A percentile compares a stretch with the other conserved stretches of the same genome.
Conservation (phyloP, 2,888 invertebrate species). For the Monochamus alternatus region DNA sequence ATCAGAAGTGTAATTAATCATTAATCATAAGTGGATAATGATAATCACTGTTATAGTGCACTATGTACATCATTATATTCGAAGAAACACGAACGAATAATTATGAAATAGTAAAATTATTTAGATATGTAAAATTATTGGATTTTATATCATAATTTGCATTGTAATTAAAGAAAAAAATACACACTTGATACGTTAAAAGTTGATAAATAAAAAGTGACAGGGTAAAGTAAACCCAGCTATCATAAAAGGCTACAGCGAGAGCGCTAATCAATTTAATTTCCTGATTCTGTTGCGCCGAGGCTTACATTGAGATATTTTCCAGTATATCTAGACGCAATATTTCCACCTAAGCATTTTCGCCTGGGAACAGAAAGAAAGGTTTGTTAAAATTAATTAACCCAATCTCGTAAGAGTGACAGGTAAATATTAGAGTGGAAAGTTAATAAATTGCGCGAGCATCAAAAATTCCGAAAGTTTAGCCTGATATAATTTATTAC, state of each 20-base stretch:
- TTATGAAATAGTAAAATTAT: too few species aligned
- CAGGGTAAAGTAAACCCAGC: too few species aligned
- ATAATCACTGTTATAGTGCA: too few species aligned
- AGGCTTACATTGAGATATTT: background rate
- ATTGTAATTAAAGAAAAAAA: too few species aligned
- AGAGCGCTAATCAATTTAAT: background rate
- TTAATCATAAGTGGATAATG: too few species aligned
- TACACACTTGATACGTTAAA: too few species aligned
- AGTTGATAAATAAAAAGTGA: too few species aligned
- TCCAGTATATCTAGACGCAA: conserved; percentile 4
- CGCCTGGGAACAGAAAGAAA: background rate
- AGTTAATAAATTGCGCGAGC: conserved; percentile 28
- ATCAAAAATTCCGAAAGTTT: conserved; percentile 35
- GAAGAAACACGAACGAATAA: too few species aligned
- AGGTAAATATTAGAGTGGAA: conserved; percentile 29
- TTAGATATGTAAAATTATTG: too few species aligned
- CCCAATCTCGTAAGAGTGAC: conserved; percentile 30
- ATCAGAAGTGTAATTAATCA: too few species aligned
- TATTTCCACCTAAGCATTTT: conserved; percentile 27
- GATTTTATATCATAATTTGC: too few species aligned
- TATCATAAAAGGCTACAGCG: background rate
- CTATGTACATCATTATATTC: too few species aligned
- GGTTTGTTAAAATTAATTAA: conserved; percentile 30
- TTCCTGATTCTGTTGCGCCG: background rate
- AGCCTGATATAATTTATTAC: conserved; percentile 32